Base-by-base conservation (phyloP, 2,888 invertebrate genomes). In the Prosopocoilus inquinatus region DNA sequence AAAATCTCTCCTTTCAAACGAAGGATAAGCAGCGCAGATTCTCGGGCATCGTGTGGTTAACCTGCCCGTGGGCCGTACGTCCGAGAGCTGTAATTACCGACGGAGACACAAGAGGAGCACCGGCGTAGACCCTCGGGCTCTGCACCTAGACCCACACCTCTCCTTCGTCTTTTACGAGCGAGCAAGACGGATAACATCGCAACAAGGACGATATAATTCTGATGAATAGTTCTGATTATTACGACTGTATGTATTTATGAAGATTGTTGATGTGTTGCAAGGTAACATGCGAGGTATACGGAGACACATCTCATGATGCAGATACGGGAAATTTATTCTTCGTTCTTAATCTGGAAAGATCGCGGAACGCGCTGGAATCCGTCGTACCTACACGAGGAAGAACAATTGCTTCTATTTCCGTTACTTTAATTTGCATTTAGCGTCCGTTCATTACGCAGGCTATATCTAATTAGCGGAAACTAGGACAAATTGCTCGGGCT, bases 41-140 rank as follows among this genome's bases (percentile, higher is more conserved):
- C 53, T 32, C 51, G 49, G 41, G 58, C 48, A 56, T 53, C 58
- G 60, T 60, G 59, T 56, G 61, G 61, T 63, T 62, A 58, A 43
- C 53, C 47, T 58, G 34, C 59, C 64, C 60, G 53, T 49, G 50
- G 65, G 64, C 61, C 48, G 47, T 60, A 57, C 58, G 63, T 64
- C 59, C 62, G 57, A 64, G 62, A 60, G 59, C 63, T 62, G 64
- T 63, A 65, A 65, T 65, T 65, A 65, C 64, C 46, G 46, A 50
- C 50, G 62, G 62, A 64, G 65, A 65, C 65, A 65, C 64, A 65
- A 65, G 55, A 60, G 59, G 64, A 61, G 61, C 61, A 61, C 60
- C 58, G 53, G 47, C 45, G 52, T 53, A 39, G 56, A 28, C 20
- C 62, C 54, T n/a, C 52, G 38, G 46, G 60, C 47, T 9, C 12